Evolutionary conservation across 2,797 vertebrate species (phyloP).

Genomic region (Borostomias antarcticus): DNA sequence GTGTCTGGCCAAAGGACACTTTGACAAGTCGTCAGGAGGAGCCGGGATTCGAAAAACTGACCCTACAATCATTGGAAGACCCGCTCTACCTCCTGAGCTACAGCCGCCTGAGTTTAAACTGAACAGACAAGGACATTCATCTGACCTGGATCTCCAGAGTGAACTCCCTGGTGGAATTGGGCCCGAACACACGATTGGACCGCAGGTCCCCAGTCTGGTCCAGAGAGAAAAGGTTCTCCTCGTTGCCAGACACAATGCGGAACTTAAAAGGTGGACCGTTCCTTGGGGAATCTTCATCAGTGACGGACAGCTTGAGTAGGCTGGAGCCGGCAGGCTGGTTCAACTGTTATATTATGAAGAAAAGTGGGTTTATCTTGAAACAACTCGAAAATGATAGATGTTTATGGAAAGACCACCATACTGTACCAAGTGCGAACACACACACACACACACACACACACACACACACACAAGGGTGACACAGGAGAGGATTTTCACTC

Average conservation of each 20-base stretch:
- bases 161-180: conserved; percentile 83
- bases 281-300: conserved; percentile 88
- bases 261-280: conserved; percentile 93
- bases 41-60: too few species aligned
- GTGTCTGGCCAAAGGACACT: too few species aligned
- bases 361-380: too few species aligned
- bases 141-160: conserved; percentile 88
- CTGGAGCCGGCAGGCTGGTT: conserved; percentile 87
- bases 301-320: conserved; percentile 84
- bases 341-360: too few species aligned
- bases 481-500: too few species aligned
- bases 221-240: conserved; percentile 81
- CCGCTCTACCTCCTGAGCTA: too few species aligned
- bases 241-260: conserved; percentile 86
- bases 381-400: too few species aligned
- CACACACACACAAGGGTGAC: background rate
- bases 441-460: background rate
- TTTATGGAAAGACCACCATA: too few species aligned
- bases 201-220: conserved; percentile 83
- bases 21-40: too few species aligned
- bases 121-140: too few species aligned
- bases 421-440: too few species aligned
- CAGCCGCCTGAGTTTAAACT: background rate
- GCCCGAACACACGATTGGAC: conserved; percentile 71
- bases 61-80: too few species aligned